Conservation (phyloP, 2,113 vertebrate species). For the Otocyon megalotis region DNA sequence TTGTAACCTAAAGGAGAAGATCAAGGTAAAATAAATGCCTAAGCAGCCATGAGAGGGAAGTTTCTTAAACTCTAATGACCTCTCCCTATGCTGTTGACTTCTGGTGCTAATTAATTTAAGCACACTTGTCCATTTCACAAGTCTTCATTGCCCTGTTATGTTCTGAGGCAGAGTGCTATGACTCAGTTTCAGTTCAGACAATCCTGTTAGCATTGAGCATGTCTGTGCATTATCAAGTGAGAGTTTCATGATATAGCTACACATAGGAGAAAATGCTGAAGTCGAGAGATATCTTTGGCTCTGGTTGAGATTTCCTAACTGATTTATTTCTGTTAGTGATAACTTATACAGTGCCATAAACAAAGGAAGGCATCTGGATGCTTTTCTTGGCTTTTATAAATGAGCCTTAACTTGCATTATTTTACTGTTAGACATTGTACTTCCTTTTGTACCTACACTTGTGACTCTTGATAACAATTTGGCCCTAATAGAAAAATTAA, state of each 20-base stretch:
- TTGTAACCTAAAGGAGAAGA: conserved; percentile 2
- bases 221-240: neutral
- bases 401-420: neutral
- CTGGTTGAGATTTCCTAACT: conserved; percentile 18
- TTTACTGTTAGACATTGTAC: neutral
- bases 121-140: neutral
- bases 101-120: neutral
- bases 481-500: conserved; percentile 25
- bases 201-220: neutral
- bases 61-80: neutral
- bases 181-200: neutral
- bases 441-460: neutral
- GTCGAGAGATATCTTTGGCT: conserved; percentile 15
- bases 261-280: conserved; percentile 7
- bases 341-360: neutral
- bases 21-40: conserved; percentile 7
- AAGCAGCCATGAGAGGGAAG: neutral
- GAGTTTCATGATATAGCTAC: neutral
- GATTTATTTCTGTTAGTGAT: conserved; percentile 10
- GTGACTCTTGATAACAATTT: neutral
- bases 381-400: neutral
- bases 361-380: neutral
- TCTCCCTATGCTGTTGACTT: neutral
- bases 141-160: neutral
- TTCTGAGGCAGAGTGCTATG: neutral